phyloP scores from a whole-genome alignment of 2,113 vertebrate genomes.

The Phycodurus eques region DNA sequence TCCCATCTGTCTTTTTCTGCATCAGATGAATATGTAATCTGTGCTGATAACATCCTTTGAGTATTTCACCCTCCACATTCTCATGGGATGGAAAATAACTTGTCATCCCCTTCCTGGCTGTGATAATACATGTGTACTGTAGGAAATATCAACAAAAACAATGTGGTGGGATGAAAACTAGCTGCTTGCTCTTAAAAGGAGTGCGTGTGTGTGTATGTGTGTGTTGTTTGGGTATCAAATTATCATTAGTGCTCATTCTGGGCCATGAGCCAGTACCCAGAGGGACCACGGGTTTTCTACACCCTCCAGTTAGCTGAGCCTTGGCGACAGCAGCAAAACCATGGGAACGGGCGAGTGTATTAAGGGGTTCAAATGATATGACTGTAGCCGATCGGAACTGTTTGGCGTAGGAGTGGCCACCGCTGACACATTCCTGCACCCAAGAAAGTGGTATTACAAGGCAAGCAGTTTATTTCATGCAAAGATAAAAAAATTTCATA shows the following conservation, averaged over 20 bases:
- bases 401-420: slow-evolving; percentile 15
- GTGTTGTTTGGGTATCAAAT: slow-evolving; percentile 50
- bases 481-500: slow-evolving; percentile 29
- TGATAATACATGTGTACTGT: background rate
- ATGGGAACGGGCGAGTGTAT: slow-evolving; percentile 36
- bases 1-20: slow-evolving; percentile 5
- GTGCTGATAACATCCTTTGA: background rate
- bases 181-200: slow-evolving; percentile 25
- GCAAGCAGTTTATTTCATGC: slow-evolving; percentile 68
- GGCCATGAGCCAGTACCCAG: slow-evolving; percentile 38
- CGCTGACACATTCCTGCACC: slow-evolving; percentile 36
- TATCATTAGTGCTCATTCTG: slow-evolving; percentile 38
- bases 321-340: slow-evolving; percentile 18
- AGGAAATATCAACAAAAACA: slow-evolving; percentile 53
- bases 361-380: slow-evolving; percentile 27
- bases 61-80: background rate
- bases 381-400: slow-evolving; percentile 27
- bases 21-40: background rate
- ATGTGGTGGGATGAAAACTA: slow-evolving; percentile 36
- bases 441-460: slow-evolving; percentile 40
- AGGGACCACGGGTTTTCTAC: slow-evolving; percentile 35
- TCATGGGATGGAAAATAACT: background rate
- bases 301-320: slow-evolving; percentile 25
- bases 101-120: background rate
- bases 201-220: slow-evolving; percentile 17